A percentile compares a stretch with the other conserved stretches of the same genome.
These are phyloP conservation scores for Lanistes nyassanus DNA, from an alignment of 1,140 invertebrate species.

Conservation along the genomic window DNA sequence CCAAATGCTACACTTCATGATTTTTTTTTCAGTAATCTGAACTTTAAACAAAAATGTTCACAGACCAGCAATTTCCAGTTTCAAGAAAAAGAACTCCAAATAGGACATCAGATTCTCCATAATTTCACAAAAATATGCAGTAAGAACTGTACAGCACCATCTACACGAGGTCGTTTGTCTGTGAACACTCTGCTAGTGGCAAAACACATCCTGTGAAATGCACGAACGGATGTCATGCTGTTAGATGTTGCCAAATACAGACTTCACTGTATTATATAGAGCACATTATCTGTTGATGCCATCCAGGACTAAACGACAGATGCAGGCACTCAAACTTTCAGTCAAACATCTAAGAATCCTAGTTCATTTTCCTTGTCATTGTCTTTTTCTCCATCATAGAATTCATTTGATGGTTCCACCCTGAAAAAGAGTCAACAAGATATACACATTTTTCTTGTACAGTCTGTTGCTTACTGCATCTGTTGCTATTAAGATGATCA, in stretches of 20 bases:
- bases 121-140: no score
- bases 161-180: no score
- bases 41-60: not conserved
- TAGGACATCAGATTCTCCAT: no score
- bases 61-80: no score
- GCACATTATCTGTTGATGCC: not conserved
- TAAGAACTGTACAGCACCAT: no score
- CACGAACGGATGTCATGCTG: not conserved
- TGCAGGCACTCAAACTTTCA: not conserved
- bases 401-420: constrained; percentile 90
- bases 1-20: not conserved
- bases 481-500: no score
- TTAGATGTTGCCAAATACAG: no score
- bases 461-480: no score
- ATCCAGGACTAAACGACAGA: not conserved
- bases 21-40: not conserved
- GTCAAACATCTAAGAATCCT: constrained; percentile 61
- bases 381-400: constrained; percentile 86
- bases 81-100: no score
- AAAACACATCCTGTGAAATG: not conserved
- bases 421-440: constrained; percentile 62
- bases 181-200: no score
- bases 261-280: not conserved
- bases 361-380: constrained; percentile 69
- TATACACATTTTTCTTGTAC: no score